Percentiles rank a stretch among this genome's conserved stretches.
These are phyloP conservation scores for Lichenostomus cassidix DNA, from an alignment of 2,113 vertebrate genomes.

Conservation along the genomic window DNA sequence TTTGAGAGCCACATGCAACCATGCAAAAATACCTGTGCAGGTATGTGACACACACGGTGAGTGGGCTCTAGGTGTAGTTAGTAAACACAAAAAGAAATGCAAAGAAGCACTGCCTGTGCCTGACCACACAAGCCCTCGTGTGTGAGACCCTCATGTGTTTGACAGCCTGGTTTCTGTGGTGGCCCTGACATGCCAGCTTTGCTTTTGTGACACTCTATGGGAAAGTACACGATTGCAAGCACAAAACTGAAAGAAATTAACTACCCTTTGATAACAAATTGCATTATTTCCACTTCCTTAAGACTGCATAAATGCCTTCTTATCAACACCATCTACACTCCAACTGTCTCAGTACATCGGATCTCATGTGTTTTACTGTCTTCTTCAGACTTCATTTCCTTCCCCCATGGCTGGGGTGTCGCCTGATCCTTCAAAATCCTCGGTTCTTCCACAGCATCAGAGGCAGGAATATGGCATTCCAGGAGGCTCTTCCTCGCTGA, in stretches of 20 bases:
- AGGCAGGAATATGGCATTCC: background rate
- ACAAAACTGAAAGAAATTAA: background rate
- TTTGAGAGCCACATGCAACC: background rate
- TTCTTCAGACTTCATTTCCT: background rate
- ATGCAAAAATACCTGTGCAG: background rate
- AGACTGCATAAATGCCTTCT: background rate
- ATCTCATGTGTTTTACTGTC: background rate
- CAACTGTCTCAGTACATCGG: background rate
- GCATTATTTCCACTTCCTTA: background rate
- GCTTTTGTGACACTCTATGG: background rate
- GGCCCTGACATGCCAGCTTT: background rate
- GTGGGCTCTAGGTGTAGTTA: background rate
- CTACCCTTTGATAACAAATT: background rate
- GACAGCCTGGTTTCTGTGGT: accelerated
- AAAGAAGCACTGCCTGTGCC: background rate
- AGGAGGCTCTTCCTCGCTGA: background rate
- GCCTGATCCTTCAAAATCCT: background rate
- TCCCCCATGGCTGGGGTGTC: too few relatives aligned
- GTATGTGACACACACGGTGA: accelerated
- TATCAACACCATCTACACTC: background rate
- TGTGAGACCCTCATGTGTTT: accelerated
- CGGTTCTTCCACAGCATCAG: background rate
- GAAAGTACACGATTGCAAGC: background rate
- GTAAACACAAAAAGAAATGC: background rate
- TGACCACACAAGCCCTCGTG: background rate